Evolutionary conservation across 1,140 invertebrate genomes (phyloP).

Genomic region (Zaprionus kolodkinae): DNA sequence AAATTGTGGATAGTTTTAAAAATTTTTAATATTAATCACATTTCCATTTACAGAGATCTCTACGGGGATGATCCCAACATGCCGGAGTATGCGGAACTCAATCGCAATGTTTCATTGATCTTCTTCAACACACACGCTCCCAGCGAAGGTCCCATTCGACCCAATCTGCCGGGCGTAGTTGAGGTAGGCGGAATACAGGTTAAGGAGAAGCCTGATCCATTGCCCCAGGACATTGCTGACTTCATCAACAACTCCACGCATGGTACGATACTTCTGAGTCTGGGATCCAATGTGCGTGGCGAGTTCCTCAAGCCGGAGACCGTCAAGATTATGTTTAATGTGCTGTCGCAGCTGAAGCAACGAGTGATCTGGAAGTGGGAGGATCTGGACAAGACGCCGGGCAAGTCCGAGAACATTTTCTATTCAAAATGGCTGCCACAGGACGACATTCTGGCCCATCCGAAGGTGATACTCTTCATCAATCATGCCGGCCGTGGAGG

Average conservation of each 20-base stretch:
- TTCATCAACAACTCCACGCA: slow-evolving; percentile 55
- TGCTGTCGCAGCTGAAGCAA: slow-evolving; percentile 83
- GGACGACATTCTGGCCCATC: slow-evolving; percentile 85
- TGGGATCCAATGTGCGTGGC: slow-evolving; percentile 85
- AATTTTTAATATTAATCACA: too few species aligned
- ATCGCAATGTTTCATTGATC: slow-evolving; percentile 61
- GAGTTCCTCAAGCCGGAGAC: slow-evolving; percentile 80
- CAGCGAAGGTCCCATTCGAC: slow-evolving; percentile 67
- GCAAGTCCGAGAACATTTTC: slow-evolving; percentile 85
- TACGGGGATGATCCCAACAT: slow-evolving; percentile 50
- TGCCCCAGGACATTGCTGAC: slow-evolving; percentile 58
- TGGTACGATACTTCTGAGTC: slow-evolving; percentile 86
- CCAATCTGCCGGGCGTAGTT: slow-evolving; percentile 78
- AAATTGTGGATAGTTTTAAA: too few species aligned
- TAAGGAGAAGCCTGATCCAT: slow-evolving; percentile 57
- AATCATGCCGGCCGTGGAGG: slow-evolving; percentile 88
- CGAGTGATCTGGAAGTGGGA: slow-evolving; percentile 86
- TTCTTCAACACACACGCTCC: slow-evolving; percentile 56
- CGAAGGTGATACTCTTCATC: slow-evolving; percentile 88
- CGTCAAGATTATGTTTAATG: slow-evolving; percentile 83
- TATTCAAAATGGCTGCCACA: slow-evolving; percentile 87
- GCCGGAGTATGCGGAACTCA: slow-evolving; percentile 42
- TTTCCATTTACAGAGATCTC: slow-evolving; percentile 23
- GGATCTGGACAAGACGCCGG: slow-evolving; percentile 59
- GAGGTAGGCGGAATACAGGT: slow-evolving; percentile 84